A percentile compares a stretch with the other conserved stretches of the same genome.
Evolutionary conservation across 2,113 vertebrate genomes (phyloP).

Genomic region (Oryzias javanicus): DNA sequence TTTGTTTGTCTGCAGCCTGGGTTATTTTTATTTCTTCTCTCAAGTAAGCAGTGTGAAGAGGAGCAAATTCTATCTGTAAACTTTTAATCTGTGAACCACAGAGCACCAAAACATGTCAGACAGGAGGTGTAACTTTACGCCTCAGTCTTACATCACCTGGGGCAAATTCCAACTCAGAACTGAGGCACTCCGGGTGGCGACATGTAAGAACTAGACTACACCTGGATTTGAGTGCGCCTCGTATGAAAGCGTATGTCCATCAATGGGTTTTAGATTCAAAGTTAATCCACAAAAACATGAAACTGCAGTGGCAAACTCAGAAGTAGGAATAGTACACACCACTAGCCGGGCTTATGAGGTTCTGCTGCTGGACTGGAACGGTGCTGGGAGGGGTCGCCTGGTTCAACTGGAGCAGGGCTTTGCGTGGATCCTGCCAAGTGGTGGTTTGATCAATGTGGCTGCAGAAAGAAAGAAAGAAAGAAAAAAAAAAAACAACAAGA

Average conservation of each 20-base stretch:
- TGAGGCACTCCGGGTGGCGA: constrained; percentile 30
- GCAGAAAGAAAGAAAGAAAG: constrained; percentile 57
- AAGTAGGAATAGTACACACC: constrained; percentile 72
- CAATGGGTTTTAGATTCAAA: background rate
- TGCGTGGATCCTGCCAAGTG: constrained; percentile 97
- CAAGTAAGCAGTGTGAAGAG: background rate
- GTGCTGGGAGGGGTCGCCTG: constrained; percentile 85
- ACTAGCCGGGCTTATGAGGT: constrained; percentile 86
- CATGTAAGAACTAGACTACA: constrained; percentile 55
- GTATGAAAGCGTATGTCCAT: background rate
- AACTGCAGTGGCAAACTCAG: background rate
- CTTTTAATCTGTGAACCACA: constrained; percentile 43
- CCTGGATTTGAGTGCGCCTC: constrained; percentile 9
- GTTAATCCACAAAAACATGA: background rate
- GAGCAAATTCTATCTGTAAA: constrained; percentile 20
- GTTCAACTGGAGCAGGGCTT: constrained; percentile 92
- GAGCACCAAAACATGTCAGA: constrained; percentile 64
- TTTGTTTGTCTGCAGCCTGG: background rate
- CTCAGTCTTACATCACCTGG: constrained; percentile 53
- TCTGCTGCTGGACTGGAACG: constrained; percentile 85
- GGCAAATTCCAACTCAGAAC: constrained; percentile 60
- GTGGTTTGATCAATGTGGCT: constrained; percentile 97
- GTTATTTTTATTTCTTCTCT: background rate
- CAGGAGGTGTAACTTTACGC: constrained; percentile 70
- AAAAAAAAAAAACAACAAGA: constrained; percentile 19